These are phyloP conservation scores for Aegotheles bennettii DNA, from an alignment of 2,113 vertebrate genomes.

Conservation along the genomic window DNA sequence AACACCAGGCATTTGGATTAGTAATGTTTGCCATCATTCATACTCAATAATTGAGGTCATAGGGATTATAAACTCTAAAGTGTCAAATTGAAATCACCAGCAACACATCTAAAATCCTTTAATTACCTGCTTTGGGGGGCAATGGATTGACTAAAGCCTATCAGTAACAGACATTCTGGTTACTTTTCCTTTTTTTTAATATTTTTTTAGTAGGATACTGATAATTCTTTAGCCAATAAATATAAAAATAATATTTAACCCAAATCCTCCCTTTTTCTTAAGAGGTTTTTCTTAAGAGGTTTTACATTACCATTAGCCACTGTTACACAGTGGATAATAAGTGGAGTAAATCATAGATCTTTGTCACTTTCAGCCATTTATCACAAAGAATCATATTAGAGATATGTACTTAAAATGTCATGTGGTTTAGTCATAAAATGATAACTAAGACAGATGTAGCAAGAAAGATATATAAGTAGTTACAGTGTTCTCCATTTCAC, in stretches of 20 bases:
- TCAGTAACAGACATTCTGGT: neutral
- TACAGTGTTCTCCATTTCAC: neutral
- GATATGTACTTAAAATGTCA: neutral
- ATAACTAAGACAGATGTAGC: neutral
- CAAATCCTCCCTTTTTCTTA: neutral
- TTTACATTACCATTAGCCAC: neutral
- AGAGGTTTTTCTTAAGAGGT: neutral
- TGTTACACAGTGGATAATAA: neutral
- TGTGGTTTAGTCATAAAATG: neutral
- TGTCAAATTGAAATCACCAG: constrained; percentile 69
- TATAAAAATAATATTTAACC: neutral
- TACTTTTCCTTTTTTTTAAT: neutral
- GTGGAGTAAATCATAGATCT: neutral
- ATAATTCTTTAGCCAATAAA: neutral
- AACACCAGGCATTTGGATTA: constrained; percentile 49
- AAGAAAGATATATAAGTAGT: neutral
- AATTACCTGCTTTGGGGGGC: constrained; percentile 49
- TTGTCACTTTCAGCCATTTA: neutral
- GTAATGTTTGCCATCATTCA: constrained; percentile 66
- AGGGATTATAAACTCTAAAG: constrained; percentile 66
- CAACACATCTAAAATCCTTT: constrained; percentile 55
- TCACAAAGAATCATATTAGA: neutral
- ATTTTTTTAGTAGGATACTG: fast-evolving
- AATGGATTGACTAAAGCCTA: constrained; percentile 42
- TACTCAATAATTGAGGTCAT: constrained; percentile 72